A percentile compares a stretch with the other conserved stretches of the same genome.
phyloP scores from a whole-genome alignment of 2,113 vertebrate species.

The Nycticorax nycticorax region DNA sequence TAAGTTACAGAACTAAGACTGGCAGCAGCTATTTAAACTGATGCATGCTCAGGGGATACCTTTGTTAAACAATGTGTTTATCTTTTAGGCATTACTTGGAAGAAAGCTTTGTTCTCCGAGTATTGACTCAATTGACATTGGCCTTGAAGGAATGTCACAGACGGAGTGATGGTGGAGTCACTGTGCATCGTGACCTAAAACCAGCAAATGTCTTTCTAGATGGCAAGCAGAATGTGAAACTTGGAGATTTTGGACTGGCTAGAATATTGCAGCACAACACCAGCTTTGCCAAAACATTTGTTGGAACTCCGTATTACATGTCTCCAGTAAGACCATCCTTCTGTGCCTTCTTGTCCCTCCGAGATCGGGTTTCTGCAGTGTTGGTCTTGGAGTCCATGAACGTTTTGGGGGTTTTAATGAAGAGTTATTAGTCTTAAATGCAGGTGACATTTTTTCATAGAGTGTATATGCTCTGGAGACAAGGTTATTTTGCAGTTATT shows the following conservation, averaged over 20 bases:
- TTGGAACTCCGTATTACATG: conserved; percentile 98
- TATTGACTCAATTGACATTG: conserved; percentile 86
- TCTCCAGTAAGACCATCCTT: conserved; percentile 86
- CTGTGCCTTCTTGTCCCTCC: not conserved
- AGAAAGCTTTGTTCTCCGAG: conserved; percentile 86
- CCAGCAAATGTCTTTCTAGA: conserved; percentile 98
- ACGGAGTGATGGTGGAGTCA: conserved; percentile 84
- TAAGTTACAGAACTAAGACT: not conserved
- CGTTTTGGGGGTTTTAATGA: not conserved
- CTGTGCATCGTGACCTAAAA: conserved; percentile 95
- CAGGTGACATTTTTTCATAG: not conserved
- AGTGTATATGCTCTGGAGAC: not conserved
- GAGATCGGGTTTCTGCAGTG: not conserved
- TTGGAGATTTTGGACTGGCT: conserved; percentile 95
- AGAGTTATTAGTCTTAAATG: not conserved
- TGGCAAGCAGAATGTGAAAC: conserved; percentile 89
- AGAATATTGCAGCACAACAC: conserved; percentile 94
- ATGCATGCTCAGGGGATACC: not conserved
- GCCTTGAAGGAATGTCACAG: conserved; percentile 94
- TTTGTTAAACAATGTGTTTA: not conserved
- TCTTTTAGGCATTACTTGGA: conserved; percentile 86
- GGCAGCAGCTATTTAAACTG: not conserved
- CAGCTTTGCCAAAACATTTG: conserved; percentile 95
- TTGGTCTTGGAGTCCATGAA: not conserved
- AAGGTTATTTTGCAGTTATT: not conserved